Evolutionary conservation across 2,113 vertebrate genomes (phyloP).

Genomic region (Ardeotis arabs): DNA sequence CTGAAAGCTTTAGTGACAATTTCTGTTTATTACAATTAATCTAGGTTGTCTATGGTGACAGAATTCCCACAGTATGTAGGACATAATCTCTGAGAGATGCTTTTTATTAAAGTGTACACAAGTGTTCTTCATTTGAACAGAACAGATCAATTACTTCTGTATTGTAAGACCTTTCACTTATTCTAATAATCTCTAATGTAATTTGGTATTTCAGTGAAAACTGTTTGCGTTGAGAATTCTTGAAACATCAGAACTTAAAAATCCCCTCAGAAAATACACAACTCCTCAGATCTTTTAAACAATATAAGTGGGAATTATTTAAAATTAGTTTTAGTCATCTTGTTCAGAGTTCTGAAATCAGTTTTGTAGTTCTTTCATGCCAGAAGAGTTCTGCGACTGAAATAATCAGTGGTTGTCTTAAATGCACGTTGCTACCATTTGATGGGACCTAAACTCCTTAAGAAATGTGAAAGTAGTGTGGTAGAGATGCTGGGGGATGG

Average conservation of each 20-base stretch:
- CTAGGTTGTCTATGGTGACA: slow-evolving; percentile 53
- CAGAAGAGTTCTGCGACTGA: background rate
- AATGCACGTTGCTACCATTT: background rate
- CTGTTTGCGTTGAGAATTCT: background rate
- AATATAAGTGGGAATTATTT: background rate
- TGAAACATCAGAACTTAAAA: background rate
- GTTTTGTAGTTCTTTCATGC: background rate
- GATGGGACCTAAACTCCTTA: background rate
- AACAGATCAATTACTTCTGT: slow-evolving; percentile 6
- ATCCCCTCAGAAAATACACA: background rate
- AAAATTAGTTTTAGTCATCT: background rate
- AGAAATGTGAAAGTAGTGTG: background rate
- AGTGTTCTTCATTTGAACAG: background rate
- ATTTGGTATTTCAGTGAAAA: slow-evolving; percentile 4
- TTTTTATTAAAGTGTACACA: slow-evolving; percentile 36
- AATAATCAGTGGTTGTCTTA: background rate
- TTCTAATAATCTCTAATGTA: slow-evolving; percentile 16
- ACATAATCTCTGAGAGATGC: slow-evolving; percentile 24
- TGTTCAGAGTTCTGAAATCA: background rate
- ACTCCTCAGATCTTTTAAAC: background rate
- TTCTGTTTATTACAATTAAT: slow-evolving; percentile 78
- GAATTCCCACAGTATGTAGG: slow-evolving; percentile 51
- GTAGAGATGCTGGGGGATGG: background rate
- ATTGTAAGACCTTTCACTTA: background rate
- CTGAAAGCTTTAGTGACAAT: slow-evolving; percentile 73